A percentile compares a stretch with the other conserved stretches of the same genome.
Evolutionary conservation across 2,888 invertebrate genomes (phyloP).

Genomic region (Cistogaster globosa): DNA sequence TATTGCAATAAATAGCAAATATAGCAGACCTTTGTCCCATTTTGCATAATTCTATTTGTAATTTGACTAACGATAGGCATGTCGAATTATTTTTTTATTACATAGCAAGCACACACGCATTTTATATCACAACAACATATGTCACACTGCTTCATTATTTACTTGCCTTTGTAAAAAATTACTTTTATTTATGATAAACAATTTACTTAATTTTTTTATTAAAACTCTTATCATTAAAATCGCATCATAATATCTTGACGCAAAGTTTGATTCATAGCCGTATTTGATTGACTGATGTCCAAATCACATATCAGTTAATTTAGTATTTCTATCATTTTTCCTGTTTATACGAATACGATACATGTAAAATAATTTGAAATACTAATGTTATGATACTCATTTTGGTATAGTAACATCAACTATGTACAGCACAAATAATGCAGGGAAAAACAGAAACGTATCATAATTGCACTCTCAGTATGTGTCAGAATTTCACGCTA

Average conservation of each 20-base stretch:
- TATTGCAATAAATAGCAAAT: no score
- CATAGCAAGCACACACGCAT: no score
- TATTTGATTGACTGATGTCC: constrained; percentile 19
- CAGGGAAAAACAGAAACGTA: background rate
- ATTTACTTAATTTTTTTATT: no score
- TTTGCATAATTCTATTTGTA: no score
- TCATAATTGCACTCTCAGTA: constrained; percentile 69
- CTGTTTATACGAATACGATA: background rate
- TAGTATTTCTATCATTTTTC: background rate
- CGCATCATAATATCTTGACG: constrained; percentile 5
- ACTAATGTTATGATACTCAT: background rate
- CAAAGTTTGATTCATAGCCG: background rate
- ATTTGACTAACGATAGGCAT: no score
- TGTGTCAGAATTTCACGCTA: constrained; percentile 71
- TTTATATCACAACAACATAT: no score
- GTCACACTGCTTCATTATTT: background rate
- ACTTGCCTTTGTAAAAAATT: background rate
- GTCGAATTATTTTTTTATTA: no score
- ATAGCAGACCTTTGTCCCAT: no score
- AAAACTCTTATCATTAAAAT: no score
- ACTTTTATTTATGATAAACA: no score
- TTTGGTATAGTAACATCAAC: constrained; percentile 1
- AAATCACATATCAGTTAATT: constrained; percentile 1
- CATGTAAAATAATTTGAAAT: constrained; percentile 14
- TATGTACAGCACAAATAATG: background rate